Base-by-base conservation (phyloP, 2,888 invertebrate genomes). In the Dioctria linearis region DNA sequence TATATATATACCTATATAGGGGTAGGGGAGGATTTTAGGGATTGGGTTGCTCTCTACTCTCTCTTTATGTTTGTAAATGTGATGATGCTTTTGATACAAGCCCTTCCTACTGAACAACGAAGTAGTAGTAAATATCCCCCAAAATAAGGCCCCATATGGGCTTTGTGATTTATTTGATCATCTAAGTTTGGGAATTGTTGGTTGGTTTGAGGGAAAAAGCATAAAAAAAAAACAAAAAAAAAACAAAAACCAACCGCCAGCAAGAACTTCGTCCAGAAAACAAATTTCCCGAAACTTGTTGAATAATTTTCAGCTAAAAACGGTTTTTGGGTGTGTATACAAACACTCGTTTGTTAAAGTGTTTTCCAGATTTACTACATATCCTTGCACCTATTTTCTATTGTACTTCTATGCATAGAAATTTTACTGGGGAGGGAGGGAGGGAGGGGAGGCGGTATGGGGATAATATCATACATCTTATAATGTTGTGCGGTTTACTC, bases 201-300 rank as follows among this genome's bases (percentile, higher is more conserved):
- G 46, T 37, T 9, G 43, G 43, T n/a, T 25, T 25, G 54, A 39
- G 57, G 51, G 42, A 42, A 73, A 73, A 54, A 4, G 73, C 42
- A 2, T 1, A 25, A 25, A 25, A 25, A 25, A 25, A 25, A 25
- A 25, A 25, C 0, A 25, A 25, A 25, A 25, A 25, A 25, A 25
- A 25, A 25, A 25, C 25, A 25, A 25, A 25, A 25, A 25, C 25
- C 25, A 39, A 3, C 54, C 71, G n/a, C 57, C 43, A n/a, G 40
- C 42, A 39, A 57, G 2, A 3, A 2, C 42, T 37, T 49, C 46
- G 46, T 39, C 37, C 42, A 51, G 63, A 63, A 76, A 76, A 49
- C 76, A 76, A 81, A 81, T 80, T 81, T 81, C 69, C 78, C 76
- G 37, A 75, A 81, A 81, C 81, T 81, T 81, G 81, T 81, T 81